phyloP scores from a whole-genome alignment of 1,140 invertebrate species.

The Planococcus citri region DNA sequence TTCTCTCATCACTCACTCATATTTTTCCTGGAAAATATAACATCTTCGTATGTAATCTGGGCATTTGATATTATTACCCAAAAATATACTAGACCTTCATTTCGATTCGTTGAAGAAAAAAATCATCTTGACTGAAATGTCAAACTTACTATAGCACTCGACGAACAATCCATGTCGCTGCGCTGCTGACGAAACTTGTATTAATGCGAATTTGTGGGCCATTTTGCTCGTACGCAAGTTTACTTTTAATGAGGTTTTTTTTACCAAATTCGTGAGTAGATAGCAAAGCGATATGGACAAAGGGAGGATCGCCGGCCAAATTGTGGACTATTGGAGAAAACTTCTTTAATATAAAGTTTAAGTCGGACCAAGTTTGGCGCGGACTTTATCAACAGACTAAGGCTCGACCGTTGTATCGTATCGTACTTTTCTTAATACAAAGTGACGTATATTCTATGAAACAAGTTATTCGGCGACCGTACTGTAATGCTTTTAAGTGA shows the following conservation, averaged over 20 bases:
- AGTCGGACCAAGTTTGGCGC: neutral
- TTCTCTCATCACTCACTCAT: too few relatives aligned
- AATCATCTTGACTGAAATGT: too few relatives aligned
- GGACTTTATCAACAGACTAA: neutral
- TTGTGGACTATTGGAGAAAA: neutral
- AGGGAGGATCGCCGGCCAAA: neutral
- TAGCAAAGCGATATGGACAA: neutral
- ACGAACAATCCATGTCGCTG: too few relatives aligned
- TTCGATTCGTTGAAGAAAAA: too few relatives aligned
- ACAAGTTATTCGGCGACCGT: neutral
- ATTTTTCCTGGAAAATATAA: too few relatives aligned
- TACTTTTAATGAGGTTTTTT: neutral
- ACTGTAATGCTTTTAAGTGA: neutral
- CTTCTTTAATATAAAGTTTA: neutral
- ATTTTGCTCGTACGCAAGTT: neutral
- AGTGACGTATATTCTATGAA: neutral
- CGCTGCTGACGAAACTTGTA: too few relatives aligned
- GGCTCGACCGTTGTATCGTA: neutral
- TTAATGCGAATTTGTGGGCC: too few relatives aligned
- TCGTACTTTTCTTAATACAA: neutral
- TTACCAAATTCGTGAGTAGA: neutral
- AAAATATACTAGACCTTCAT: too few relatives aligned
- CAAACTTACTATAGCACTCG: too few relatives aligned
- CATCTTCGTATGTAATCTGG: too few relatives aligned
- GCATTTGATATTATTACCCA: too few relatives aligned